Percentiles rank a stretch among this genome's conserved stretches.
Evolutionary conservation across 2,888 invertebrate species (phyloP).

Genomic region (Eupithecia subfuscata): DNA sequence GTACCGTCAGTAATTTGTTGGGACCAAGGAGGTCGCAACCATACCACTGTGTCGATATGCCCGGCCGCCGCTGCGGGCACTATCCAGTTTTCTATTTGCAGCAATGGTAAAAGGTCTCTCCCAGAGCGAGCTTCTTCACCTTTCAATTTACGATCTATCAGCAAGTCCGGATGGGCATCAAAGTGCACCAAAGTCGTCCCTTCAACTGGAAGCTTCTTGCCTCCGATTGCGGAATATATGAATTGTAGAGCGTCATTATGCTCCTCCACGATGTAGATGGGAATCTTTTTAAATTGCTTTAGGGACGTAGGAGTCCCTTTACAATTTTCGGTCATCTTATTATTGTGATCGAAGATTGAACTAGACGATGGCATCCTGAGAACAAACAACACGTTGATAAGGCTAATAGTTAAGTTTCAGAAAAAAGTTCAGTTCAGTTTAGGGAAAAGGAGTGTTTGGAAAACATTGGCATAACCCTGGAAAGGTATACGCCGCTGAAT

Average conservation of each 20-base stretch:
- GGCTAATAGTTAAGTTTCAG: not conserved
- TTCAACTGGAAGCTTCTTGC: conserved; percentile 91
- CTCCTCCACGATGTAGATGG: conserved; percentile 90
- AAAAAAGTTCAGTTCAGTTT: conserved; percentile 8
- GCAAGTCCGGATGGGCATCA: conserved; percentile 96
- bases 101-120: conserved; percentile 87
- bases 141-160: conserved; percentile 90
- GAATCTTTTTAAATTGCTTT: conserved; percentile 86
- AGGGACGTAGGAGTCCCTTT: conserved; percentile 47
- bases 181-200: conserved; percentile 92
- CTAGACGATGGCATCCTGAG: conserved; percentile 18
- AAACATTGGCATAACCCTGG: conserved; percentile 13
- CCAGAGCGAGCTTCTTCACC: conserved; percentile 90
- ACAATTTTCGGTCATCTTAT: conserved; percentile 47
- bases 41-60: conserved; percentile 90
- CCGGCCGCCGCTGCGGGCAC: conserved; percentile 94
- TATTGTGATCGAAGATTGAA: conserved; percentile 16
- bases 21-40: conserved; percentile 97
- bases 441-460: conserved; percentile 1
- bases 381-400: conserved; percentile 10
- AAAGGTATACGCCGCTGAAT: conserved; percentile 29
- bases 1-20: conserved; percentile 90
- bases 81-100: conserved; percentile 98
- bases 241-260: conserved; percentile 91
- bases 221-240: conserved; percentile 91